A percentile compares a stretch with the other conserved stretches of the same genome.
Conservation (phyloP, 2,797 vertebrate species). For the Iguana delicatissima region DNA sequence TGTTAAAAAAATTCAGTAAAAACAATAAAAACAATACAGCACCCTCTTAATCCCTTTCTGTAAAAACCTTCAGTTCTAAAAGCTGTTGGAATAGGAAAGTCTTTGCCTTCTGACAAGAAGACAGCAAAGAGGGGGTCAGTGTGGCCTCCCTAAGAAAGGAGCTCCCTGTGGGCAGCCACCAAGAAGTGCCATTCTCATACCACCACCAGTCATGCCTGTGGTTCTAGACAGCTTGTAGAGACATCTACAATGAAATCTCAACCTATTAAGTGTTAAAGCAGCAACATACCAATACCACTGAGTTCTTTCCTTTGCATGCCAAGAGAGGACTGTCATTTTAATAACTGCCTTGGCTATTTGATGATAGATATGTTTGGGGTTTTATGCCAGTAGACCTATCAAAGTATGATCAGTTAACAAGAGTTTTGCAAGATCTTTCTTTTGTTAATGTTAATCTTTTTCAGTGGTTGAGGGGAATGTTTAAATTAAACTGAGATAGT, state of each 20-base stretch:
- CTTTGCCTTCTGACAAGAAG: no score
- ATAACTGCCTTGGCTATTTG: accelerated
- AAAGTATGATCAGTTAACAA: neutral
- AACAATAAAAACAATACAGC: no score
- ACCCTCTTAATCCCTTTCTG: no score
- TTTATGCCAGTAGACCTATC: conserved; percentile 13
- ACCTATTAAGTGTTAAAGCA: conserved; percentile 42
- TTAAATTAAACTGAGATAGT: conserved; percentile 69
- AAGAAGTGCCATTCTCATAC: no score
- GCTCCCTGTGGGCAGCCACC: no score
- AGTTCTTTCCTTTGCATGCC: conserved; percentile 9
- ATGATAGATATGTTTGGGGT: neutral
- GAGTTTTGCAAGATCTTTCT: conserved; percentile 41
- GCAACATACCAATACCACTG: conserved; percentile 21
- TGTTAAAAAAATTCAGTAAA: no score
- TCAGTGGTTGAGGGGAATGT: conserved; percentile 57
- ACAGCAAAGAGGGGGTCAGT: no score
- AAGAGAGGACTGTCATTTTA: neutral
- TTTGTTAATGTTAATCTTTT: conserved; percentile 56
- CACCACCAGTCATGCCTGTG: no score
- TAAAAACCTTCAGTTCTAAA: no score
- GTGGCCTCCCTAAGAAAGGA: no score
- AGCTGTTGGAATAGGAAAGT: no score
- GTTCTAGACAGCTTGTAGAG: neutral
- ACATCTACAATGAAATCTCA: conserved; percentile 51